Evolutionary conservation across 2,797 vertebrate species (phyloP), one percentile per base, ranked within the genome.

Genomic region (Sciurus vulgaris): DNA sequence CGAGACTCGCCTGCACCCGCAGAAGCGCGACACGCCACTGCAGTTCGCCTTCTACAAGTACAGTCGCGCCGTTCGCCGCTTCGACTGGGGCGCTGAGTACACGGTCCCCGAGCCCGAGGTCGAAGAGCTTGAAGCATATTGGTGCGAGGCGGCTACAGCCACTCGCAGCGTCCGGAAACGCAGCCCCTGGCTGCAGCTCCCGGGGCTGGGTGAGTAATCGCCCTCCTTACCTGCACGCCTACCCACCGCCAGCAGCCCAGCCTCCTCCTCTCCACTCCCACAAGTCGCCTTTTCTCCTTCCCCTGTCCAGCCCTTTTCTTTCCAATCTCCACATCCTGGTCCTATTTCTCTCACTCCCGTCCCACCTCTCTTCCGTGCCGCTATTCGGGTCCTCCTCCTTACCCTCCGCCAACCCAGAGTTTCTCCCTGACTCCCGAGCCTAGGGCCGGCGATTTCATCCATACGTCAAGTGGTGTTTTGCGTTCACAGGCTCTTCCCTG

Each of bases 1-100:
- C 63, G 94, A 97, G 41, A 98, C 97, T 7, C 89, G 51, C 41
- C 86, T 95, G 87, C 97, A 97, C 94, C 78, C 97, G 14, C 97
- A 94, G 24, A 95, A 93, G 96, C 93, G 82, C 35, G 90, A 93
- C 82, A 92, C 92, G 49, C 96, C 94, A 18, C 95, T 98, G 88
- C 97, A 96, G 83, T 98, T 98, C 78, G 95, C 97, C 28, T 98
- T 98, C 95, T 98, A 98, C 90, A 97, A 97, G 86, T 94, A 96
- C 93, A 96, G 97, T 28, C 97, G 97, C 14, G 41, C 91, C 0
- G 94, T 97, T 93, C 97, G 97, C 69, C 94, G 97, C 95, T 98
- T 97, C 82, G 97, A 97, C 69, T 94, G 96, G 96, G 91, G 49
- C 35, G 67, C 97, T 0, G 97, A 97, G 61, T 96, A 96, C 93